phyloP scores from a whole-genome alignment of 2,113 vertebrate species.

The Oncorhynchus nerka region DNA sequence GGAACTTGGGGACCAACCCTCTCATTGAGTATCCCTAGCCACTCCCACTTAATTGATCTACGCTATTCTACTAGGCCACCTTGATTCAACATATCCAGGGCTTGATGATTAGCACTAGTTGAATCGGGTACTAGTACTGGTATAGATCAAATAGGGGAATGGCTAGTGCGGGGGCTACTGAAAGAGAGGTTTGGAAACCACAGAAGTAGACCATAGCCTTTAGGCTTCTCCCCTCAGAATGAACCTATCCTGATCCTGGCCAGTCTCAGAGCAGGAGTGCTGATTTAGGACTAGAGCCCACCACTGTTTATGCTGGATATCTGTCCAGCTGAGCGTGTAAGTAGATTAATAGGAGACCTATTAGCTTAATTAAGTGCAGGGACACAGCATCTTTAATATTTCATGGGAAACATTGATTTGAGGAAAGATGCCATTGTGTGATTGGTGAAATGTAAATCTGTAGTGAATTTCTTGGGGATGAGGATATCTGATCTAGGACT shows the following conservation, averaged over 20 bases:
- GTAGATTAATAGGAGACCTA: slow-evolving; percentile 62
- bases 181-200: too few relatives aligned
- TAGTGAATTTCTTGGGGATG: background rate
- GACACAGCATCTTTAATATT: slow-evolving; percentile 24
- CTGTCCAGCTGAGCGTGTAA: slow-evolving; percentile 66
- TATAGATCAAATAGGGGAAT: too few relatives aligned
- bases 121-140: too few relatives aligned
- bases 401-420: background rate
- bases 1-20: background rate
- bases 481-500: background rate
- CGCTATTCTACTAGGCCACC: too few relatives aligned
- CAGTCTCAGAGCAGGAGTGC: background rate
- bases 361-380: slow-evolving; percentile 45
- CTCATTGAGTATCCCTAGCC: background rate
- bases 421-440: background rate
- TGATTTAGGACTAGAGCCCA: slow-evolving; percentile 16
- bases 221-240: background rate
- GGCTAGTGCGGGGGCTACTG: too few relatives aligned
- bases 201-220: too few relatives aligned
- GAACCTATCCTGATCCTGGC: background rate
- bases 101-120: too few relatives aligned
- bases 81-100: too few relatives aligned
- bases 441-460: background rate
- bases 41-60: too few relatives aligned
- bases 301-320: slow-evolving; percentile 55